Evolutionary conservation across 2,113 vertebrate species (phyloP), one percentile per base, ranked within the genome.

Genomic region (Grammomys dolichurus): DNA sequence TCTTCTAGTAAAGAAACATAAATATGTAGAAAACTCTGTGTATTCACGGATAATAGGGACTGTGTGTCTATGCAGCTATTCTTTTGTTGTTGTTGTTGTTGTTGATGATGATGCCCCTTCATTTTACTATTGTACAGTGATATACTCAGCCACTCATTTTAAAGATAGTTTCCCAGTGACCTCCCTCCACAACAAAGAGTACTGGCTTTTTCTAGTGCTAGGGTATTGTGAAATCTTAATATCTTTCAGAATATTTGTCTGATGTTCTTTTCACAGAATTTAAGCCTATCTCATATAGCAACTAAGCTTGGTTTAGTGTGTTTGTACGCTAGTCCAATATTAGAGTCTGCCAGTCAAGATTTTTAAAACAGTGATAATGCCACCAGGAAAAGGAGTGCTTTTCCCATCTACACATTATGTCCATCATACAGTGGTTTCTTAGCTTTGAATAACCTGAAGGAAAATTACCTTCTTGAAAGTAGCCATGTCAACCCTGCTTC

Each of bases 1-100:
- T 87, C 33, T 43, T 95, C 48, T 93, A 81, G 85, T 92, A 94
- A 84, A 28, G 70, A 93, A 70, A 95, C 24, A 90, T 22, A 43
- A 80, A 94, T 16, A 48, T 87, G 48, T 7, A 90, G 54, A 28
- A 63, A 91, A 65, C 24, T 93, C 24, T 93, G 89, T 72, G n/a
- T 84, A 16, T 70, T 33, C 78, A 54, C 80, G 31, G 12, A 54
- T 58, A 77, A 65, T 31, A 95, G 58, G 17, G 24, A 67, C 69
- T 75, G 8, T 89, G 19, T 46, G 46, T 77, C n/a, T 96, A 63
- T 75, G 63, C 14, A n/a, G 77, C 17, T 82, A 67, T 28, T 24
- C 46, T 89, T 81, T 20, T 69, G 22, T 86, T 93, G 65, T 31
- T 67, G 28, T 20, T 69, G 22, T 86, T 93, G 65, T 31, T 67